Evolutionary conservation across 2,888 invertebrate genomes (phyloP), one percentile per base, ranked within the genome.

Genomic region (Bursaphelenchus okinawaensis): DNA sequence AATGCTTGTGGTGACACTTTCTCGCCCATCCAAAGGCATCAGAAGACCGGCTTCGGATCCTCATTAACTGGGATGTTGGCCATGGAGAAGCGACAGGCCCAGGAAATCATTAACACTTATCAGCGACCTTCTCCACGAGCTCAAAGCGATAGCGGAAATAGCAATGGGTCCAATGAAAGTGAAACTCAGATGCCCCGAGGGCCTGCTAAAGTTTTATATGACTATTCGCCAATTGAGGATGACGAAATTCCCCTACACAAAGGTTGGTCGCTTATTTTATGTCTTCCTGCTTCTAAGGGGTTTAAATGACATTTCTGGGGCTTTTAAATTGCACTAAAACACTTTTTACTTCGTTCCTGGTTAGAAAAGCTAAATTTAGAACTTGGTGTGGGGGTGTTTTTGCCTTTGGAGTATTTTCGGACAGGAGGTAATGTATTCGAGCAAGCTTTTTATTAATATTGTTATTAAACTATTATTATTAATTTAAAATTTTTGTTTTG

Each of bases 201-300:
- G 4, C 71, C 71, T 0, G 71, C 73, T 20, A 70, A 70, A 26
- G 76, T 71, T 6, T 62, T 80, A n/a, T 80, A 81, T 66, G 79
- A 80, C 63, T 80, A 81, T 59, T 64, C 58, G 4, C 78, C 80
- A 0, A 69, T 75, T n/a, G 80, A 80, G 56, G 68, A 69, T 9
- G 80, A 80, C 63, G 80, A 80, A 66, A 76, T 80, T 52, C 65
- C 65, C 16, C 61, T 80, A 51, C 71, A 68, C 52, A 80, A 78
- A 67, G 78, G 77, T 75, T 19, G 6, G 52, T 6, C n/a, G 12
- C 4, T 24, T 24, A n/a, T n/a, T n/a, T n/a, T n/a, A n/a, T n/a
- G n/a, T n/a, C n/a, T n/a, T n/a, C n/a, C n/a, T n/a, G n/a, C n/a
- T n/a, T n/a, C n/a, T n/a, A n/a, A n/a, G n/a, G n/a, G n/a, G n/a